Percentiles rank a stretch among this genome's conserved stretches.
Conservation (phyloP, 2,113 vertebrate genomes). For the Hydropotes inermis region DNA sequence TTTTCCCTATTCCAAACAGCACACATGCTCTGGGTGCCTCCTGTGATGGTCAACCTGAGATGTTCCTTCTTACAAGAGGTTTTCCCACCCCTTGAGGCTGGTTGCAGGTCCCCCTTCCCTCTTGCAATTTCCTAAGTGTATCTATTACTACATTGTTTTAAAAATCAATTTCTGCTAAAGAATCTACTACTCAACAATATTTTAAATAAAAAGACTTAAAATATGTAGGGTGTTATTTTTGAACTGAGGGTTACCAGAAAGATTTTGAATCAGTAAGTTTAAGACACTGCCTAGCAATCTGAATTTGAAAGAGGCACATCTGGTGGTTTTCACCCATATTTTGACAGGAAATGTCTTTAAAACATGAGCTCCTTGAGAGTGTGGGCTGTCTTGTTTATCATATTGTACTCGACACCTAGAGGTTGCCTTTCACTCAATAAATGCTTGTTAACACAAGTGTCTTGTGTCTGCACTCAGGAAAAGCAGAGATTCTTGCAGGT, state of each 20-base stretch:
- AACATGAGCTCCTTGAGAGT: background rate
- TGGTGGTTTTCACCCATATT: background rate
- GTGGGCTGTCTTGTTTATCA: background rate
- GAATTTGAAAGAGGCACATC: background rate
- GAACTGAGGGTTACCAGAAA: background rate
- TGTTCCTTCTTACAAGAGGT: background rate
- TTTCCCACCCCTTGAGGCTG: background rate
- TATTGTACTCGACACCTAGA: background rate
- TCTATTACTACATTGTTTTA: background rate
- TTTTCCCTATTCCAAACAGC: background rate
- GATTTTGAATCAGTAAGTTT: background rate
- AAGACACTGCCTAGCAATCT: background rate
- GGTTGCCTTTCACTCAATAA: background rate
- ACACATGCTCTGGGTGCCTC: too few species aligned
- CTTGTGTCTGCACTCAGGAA: background rate
- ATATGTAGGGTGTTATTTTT: background rate
- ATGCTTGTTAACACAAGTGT: slow-evolving; percentile 4
- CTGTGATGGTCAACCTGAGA: background rate
- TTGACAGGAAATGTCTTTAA: background rate
- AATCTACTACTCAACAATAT: background rate
- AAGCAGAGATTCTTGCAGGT: background rate
- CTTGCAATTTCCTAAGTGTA: background rate
- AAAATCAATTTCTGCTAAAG: background rate
- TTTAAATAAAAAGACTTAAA: background rate
- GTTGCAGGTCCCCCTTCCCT: fast-evolving